Base-by-base conservation (phyloP, 2,888 invertebrate genomes). In the Yponomeuta sedellus region DNA sequence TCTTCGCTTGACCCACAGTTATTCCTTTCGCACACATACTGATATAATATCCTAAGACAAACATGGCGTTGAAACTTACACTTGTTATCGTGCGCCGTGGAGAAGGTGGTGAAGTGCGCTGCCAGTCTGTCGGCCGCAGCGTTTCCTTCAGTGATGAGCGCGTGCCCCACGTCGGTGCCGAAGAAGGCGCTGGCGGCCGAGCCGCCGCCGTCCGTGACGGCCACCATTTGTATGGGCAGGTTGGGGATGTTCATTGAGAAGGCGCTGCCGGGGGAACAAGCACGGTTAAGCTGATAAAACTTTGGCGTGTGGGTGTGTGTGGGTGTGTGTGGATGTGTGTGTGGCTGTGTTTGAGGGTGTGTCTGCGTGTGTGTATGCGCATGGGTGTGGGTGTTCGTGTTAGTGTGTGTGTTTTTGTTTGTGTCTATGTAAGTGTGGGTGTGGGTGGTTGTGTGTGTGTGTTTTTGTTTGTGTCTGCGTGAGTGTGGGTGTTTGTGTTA, bases 231-330 rank as follows among this genome's bases (percentile, higher is more conserved):
- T 73, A 97, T 96, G 12, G 97, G 97, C 77, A 97, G 92, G 87
- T 97, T 97, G 71, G 97, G 96, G 85, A 98, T 96, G 92, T 97
- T 97, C 93, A 96, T 96, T 20, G 97, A 97, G 88, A 98, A 97
- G 66, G 63, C 63, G 44, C 63, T 63, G 63, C 22, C 34, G 34
- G 63, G 34, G 34, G 40, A 2, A n/a, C 28, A 8, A 62, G 2
- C 1, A 16, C 16, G 12, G 16, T 16, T 52, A 16, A 16, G 25
- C 25, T 25, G 25, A 4, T 25, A 25, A 4, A 4, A 25, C 25
- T n/a, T n/a, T n/a, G n/a, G n/a, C n/a, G n/a, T n/a, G n/a, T n/a
- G n/a, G n/a, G n/a, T n/a, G n/a, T n/a, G n/a, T n/a, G n/a, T n/a
- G n/a, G n/a, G n/a, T n/a, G n/a, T n/a, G n/a, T n/a, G n/a, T n/a